Evolutionary conservation across 2,888 invertebrate genomes (phyloP).

Genomic region (Spisula solida): DNA sequence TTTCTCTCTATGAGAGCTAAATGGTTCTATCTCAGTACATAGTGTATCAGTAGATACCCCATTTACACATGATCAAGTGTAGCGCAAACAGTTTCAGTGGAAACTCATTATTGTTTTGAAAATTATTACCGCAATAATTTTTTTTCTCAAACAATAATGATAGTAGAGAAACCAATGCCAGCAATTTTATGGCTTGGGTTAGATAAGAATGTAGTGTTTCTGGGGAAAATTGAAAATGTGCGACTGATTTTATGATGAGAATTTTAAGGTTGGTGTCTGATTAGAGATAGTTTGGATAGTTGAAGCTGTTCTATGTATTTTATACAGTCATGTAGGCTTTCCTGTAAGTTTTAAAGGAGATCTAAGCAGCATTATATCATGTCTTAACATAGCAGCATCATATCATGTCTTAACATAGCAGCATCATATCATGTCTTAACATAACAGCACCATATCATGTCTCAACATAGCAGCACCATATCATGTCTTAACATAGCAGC

Average conservation of each 20-base stretch:
- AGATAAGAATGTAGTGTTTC: background rate
- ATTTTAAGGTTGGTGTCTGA: background rate
- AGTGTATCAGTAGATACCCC: background rate
- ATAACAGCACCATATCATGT: too few relatives aligned
- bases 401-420: too few relatives aligned
- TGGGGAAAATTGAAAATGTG: constrained; percentile 23
- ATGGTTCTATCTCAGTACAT: background rate
- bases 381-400: too few relatives aligned
- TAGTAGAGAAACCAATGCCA: constrained; percentile 37
- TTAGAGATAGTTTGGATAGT: background rate
- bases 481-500: too few relatives aligned
- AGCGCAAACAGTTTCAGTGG: background rate
- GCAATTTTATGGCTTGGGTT: constrained; percentile 49
- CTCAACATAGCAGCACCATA: too few relatives aligned
- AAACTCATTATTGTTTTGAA: constrained; percentile 31
- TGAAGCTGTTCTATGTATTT: background rate
- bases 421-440: too few relatives aligned
- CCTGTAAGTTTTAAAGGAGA: too few relatives aligned
- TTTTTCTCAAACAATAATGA: constrained; percentile 46
- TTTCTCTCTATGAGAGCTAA: background rate
- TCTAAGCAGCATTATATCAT: too few relatives aligned
- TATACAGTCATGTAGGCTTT: background rate
- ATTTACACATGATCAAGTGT: background rate
- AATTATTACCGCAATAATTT: constrained; percentile 27
- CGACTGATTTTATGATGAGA: constrained; percentile 20